phyloP scores from a whole-genome alignment of 2,113 vertebrate genomes.

The Megaleporinus macrocephalus region DNA sequence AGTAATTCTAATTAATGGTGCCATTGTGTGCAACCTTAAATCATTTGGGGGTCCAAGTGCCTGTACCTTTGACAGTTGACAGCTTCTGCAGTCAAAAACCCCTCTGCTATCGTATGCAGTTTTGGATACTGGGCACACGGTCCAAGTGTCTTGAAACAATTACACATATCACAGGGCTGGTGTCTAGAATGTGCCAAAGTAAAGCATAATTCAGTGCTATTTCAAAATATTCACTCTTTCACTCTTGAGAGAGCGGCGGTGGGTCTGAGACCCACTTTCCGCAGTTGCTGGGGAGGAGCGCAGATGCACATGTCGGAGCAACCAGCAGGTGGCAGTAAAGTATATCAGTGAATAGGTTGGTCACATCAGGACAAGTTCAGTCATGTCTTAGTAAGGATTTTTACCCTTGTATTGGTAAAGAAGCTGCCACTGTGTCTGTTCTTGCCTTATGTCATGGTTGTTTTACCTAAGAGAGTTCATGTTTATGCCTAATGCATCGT shows the following conservation, averaged over 20 bases:
- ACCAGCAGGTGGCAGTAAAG: constrained; percentile 65
- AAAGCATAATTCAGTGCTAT: constrained; percentile 50
- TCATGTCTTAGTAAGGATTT: constrained; percentile 1
- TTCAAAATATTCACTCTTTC: constrained; percentile 42
- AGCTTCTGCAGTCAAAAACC: constrained; percentile 24
- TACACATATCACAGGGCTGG: constrained; percentile 51
- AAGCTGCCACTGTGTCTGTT: no score
- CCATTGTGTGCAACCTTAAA: constrained; percentile 22
- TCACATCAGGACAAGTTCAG: constrained; percentile 45
- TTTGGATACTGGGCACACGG: constrained; percentile 26
- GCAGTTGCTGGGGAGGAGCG: neutral
- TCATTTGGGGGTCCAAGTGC: constrained; percentile 10
- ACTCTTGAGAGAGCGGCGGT: constrained; percentile 28
- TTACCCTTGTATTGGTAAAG: neutral
- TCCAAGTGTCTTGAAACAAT: constrained; percentile 63
- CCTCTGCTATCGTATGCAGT: constrained; percentile 39
- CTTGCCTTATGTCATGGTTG: no score
- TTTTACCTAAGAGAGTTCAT: no score
- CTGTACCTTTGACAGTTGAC: constrained; percentile 31
- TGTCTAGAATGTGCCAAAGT: constrained; percentile 46
- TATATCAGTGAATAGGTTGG: neutral
- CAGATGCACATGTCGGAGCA: neutral
- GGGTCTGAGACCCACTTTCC: constrained; percentile 22
- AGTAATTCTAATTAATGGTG: constrained; percentile 35
- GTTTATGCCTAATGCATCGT: no score